Evolutionary conservation across 1,140 invertebrate genomes (phyloP).

Genomic region (Pollicipes pollicipes): DNA sequence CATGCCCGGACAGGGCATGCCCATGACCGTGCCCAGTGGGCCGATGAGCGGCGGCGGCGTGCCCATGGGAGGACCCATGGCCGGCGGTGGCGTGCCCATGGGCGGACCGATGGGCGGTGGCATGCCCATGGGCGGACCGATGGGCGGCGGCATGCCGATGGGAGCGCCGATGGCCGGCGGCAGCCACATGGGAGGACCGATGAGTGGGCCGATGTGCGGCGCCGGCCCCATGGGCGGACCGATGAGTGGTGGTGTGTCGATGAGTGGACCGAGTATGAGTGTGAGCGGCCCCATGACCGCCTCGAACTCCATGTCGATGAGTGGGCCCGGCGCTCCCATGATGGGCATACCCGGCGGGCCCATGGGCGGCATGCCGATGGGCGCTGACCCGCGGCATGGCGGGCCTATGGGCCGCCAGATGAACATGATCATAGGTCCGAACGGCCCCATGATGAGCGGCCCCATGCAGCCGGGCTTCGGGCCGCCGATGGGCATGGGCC

Average conservation of each 20-base stretch:
- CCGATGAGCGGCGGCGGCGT: constrained; percentile 16
- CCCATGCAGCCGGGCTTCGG: constrained; percentile 19
- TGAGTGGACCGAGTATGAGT: no score
- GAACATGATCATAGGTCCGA: constrained; percentile 23
- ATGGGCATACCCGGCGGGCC: no score
- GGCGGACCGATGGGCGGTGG: constrained; percentile 19
- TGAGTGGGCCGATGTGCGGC: no score
- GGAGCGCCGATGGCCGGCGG: constrained; percentile 20
- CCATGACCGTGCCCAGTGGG: constrained; percentile 19
- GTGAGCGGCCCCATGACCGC: no score
- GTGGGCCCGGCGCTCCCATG: no score
- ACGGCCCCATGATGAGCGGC: constrained; percentile 24
- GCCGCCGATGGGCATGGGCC: constrained; percentile 21
- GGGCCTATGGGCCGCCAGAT: constrained; percentile 21
- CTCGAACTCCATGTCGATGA: no score
- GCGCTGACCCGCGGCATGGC: constrained; percentile 6
- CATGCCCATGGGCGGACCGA: constrained; percentile 20
- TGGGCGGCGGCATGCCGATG: constrained; percentile 23
- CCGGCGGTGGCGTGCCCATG: constrained; percentile 15
- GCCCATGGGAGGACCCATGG: constrained; percentile 14
- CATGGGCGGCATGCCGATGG: no score
- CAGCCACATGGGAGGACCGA: no score
- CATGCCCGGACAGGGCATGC: constrained; percentile 10
- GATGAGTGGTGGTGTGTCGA: no score
- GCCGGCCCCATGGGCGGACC: no score